These are phyloP conservation scores for Saturnia pavonia DNA, from an alignment of 2,888 invertebrate species.

Conservation along the genomic window DNA sequence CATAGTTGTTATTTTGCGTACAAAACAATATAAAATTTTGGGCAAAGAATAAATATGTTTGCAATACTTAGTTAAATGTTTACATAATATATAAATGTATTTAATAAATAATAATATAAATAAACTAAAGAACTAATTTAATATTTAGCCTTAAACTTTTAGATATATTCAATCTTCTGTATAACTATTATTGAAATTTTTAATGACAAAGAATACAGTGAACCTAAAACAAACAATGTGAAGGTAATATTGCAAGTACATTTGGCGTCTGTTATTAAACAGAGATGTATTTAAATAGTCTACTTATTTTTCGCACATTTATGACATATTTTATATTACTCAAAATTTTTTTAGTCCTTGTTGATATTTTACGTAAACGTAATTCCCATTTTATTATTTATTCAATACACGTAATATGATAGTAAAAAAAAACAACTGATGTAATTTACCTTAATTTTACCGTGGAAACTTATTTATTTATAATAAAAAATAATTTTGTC, in stretches of 20 bases:
- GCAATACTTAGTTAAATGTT: neutral
- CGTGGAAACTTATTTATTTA: neutral
- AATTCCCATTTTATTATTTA: conserved; percentile 1
- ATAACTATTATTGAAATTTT: neutral
- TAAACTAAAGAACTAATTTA: neutral
- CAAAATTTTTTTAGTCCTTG: neutral
- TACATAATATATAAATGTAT: neutral
- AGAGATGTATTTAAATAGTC: conserved; percentile 4
- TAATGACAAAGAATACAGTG: neutral
- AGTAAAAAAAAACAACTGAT: neutral
- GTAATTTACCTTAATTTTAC: neutral
- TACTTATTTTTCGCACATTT: conserved; percentile 8
- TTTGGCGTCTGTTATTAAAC: neutral
- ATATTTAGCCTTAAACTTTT: neutral
- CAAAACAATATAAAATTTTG: neutral
- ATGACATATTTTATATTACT: neutral
- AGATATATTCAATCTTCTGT: neutral
- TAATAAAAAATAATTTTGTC: neutral
- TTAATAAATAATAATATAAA: neutral
- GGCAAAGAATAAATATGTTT: neutral
- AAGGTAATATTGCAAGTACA: neutral
- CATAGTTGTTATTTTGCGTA: neutral
- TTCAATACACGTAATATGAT: neutral
- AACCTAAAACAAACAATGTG: neutral
- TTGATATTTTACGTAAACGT: neutral